Percentiles rank a stretch among this genome's conserved stretches.
phyloP scores from a whole-genome alignment of 1,140 invertebrate genomes.

The Antheraea pernyi region DNA sequence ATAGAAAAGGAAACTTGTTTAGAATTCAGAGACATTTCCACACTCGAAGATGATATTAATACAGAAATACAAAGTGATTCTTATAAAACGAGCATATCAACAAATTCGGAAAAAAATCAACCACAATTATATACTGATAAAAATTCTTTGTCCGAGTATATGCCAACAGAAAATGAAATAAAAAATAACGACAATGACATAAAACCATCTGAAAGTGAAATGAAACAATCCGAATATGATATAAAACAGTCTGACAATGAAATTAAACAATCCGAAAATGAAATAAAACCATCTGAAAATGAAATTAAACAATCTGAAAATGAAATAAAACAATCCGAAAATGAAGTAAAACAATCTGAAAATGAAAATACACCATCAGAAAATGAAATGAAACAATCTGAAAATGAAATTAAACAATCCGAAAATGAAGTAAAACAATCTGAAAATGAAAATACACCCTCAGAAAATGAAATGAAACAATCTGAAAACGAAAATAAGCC shows the following conservation, averaged over 20 bases:
- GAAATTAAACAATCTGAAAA: background rate
- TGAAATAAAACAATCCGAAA: background rate
- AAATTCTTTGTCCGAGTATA: background rate
- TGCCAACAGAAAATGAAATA: background rate
- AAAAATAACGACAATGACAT: background rate
- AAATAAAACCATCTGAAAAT: background rate
- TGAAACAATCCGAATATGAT: background rate
- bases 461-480: conserved; percentile 3
- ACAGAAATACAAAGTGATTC: background rate
- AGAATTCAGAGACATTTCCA: conserved; percentile 45
- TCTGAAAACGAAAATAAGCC: background rate
- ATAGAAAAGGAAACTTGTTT: conserved; percentile 69
- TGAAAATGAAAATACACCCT: background rate
- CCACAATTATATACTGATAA: background rate
- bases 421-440: background rate
- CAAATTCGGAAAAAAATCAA: background rate
- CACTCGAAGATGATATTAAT: conserved; percentile 7
- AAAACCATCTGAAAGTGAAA: background rate
- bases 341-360: background rate
- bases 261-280: background rate
- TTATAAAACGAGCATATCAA: background rate
- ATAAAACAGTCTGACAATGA: conserved; percentile 14
- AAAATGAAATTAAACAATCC: background rate
- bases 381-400: background rate
- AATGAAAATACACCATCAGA: background rate